Evolutionary conservation across 2,113 vertebrate species (phyloP).

Genomic region (Pipa parva): DNA sequence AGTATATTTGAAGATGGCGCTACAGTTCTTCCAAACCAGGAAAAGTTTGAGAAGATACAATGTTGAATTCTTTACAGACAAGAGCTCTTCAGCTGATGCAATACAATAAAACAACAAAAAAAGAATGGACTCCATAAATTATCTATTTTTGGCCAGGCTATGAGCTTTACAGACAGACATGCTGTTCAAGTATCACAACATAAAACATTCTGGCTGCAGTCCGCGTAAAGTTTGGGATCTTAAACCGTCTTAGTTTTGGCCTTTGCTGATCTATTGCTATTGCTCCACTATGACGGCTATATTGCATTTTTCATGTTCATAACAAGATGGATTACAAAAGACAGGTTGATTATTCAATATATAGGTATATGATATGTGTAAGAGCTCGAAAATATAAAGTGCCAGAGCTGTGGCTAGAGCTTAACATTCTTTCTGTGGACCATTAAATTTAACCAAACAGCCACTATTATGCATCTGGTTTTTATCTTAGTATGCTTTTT

Average conservation of each 20-base stretch:
- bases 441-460: conserved; percentile 32
- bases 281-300: conserved; percentile 1
- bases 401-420: conserved; percentile 25
- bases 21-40: too few relatives aligned
- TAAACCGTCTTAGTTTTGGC: neutral
- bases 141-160: conserved; percentile 9
- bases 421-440: conserved; percentile 29
- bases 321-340: conserved; percentile 3
- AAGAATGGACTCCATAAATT: conserved; percentile 3
- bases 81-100: conserved; percentile 44
- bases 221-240: neutral
- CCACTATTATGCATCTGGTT: conserved; percentile 36
- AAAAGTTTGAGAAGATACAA: too few relatives aligned
- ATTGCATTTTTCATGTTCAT: conserved; percentile 7
- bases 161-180: neutral
- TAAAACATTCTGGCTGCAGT: conserved; percentile 14
- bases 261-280: neutral
- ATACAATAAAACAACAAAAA: conserved; percentile 1
- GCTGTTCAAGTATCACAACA: conserved; percentile 14
- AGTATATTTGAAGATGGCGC: too few relatives aligned
- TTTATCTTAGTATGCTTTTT: conserved; percentile 28
- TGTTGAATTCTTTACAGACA: neutral
- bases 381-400: conserved; percentile 30
- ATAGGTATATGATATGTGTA: conserved; percentile 22
- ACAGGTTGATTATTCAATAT: conserved; percentile 24